A percentile compares a stretch with the other conserved stretches of the same genome.
Conservation (phyloP, 2,113 vertebrate species). For the Amazona guildingii region DNA sequence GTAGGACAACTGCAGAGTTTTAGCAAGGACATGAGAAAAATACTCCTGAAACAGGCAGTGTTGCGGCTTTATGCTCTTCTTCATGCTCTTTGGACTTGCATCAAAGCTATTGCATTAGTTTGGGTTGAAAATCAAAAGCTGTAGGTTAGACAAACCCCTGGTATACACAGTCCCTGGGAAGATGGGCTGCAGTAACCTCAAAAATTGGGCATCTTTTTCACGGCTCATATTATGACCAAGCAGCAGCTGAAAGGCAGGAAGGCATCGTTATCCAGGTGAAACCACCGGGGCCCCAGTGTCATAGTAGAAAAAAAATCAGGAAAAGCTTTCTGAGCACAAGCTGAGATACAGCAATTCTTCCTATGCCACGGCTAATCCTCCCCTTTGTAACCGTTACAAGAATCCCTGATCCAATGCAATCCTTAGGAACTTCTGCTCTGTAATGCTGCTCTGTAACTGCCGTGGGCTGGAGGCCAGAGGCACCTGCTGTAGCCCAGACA, state of each 20-base stretch:
- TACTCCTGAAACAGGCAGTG: neutral
- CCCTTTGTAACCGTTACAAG: neutral
- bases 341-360: neutral
- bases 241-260: neutral
- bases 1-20: neutral
- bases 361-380: neutral
- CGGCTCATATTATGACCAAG: neutral
- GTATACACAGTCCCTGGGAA: neutral
- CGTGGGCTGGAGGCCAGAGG: neutral
- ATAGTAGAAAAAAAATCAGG: neutral
- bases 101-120: neutral
- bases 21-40: neutral
- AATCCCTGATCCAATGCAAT: rapidly evolving
- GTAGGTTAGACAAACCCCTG: neutral
- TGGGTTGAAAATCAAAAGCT: neutral
- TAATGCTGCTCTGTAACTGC: rapidly evolving
- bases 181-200: neutral
- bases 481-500: neutral
- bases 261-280: neutral
- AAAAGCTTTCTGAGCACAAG: neutral
- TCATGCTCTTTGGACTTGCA: neutral
- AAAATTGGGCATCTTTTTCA: neutral
- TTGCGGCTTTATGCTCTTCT: neutral
- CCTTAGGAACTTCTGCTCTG: neutral
- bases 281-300: neutral